Percentiles rank a stretch among this genome's conserved stretches.
These are phyloP conservation scores for Drosophila elegans DNA, from an alignment of 1,140 invertebrate species.

Conservation along the genomic window DNA sequence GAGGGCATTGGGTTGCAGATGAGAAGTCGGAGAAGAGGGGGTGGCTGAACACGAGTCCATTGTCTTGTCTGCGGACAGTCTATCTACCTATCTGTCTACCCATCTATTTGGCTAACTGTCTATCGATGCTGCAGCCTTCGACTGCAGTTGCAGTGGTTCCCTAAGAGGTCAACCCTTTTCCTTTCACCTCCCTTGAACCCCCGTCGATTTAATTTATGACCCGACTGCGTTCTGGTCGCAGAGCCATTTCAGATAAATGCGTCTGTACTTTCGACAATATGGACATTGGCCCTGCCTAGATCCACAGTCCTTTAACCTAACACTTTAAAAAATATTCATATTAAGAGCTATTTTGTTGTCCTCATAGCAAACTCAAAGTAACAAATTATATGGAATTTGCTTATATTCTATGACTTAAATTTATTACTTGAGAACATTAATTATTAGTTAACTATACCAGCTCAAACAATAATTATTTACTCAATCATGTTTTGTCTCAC, in stretches of 20 bases:
- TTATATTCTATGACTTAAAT: no score
- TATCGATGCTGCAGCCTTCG: slow-evolving; percentile 53
- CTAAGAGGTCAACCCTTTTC: background rate
- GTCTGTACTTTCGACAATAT: slow-evolving; percentile 76
- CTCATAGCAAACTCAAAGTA: no score
- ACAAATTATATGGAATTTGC: no score
- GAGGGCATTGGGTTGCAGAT: background rate
- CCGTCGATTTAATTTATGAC: slow-evolving; percentile 77
- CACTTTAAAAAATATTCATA: slow-evolving; percentile 1
- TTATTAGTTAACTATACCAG: no score
- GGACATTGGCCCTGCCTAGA: slow-evolving; percentile 38
- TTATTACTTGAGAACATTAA: no score
- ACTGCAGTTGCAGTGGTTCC: slow-evolving; percentile 47
- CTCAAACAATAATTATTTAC: no score
- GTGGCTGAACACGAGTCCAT: slow-evolving; percentile 39
- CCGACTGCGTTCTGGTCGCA: slow-evolving; percentile 48
- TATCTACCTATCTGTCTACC: slow-evolving; percentile 27
- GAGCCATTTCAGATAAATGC: slow-evolving; percentile 75
- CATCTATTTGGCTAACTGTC: slow-evolving; percentile 45
- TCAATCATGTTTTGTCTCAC: no score
- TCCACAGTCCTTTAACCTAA: slow-evolving; percentile 8
- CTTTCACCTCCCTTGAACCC: slow-evolving; percentile 4
- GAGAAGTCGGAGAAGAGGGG: slow-evolving; percentile 6
- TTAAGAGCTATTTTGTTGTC: background rate
- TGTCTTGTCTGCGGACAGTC: slow-evolving; percentile 51